These are phyloP conservation scores for Hyperoplus immaculatus DNA, from an alignment of 2,797 vertebrate species.

Conservation along the genomic window DNA sequence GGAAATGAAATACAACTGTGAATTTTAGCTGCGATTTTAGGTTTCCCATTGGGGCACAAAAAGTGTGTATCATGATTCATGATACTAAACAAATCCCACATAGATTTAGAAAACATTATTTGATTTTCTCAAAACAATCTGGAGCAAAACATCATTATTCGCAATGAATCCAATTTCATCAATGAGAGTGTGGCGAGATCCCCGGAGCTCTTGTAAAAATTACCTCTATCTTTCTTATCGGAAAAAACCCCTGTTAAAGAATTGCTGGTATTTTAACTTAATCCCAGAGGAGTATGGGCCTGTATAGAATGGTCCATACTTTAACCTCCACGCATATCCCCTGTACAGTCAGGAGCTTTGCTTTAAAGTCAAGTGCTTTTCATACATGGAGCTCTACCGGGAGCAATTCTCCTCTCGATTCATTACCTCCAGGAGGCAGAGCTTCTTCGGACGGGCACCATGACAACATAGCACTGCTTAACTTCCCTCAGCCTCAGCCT, in stretches of 20 bases:
- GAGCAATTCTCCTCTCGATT: slow-evolving; percentile 79
- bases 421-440: slow-evolving; percentile 78
- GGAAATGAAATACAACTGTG: slow-evolving; percentile 42
- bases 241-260: slow-evolving; percentile 11
- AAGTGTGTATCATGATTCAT: slow-evolving; percentile 9
- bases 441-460: slow-evolving; percentile 76
- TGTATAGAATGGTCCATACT: slow-evolving; percentile 36
- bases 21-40: slow-evolving; percentile 24
- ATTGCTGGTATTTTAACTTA: slow-evolving; percentile 38
- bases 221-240: slow-evolving; percentile 18
- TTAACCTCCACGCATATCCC: slow-evolving; percentile 40
- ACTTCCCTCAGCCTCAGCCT: slow-evolving; percentile 60
- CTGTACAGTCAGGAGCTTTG: slow-evolving; percentile 60
- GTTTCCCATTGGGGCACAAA: slow-evolving; percentile 27
- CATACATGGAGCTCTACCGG: slow-evolving; percentile 70
- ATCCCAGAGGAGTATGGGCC: slow-evolving; percentile 44
- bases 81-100: slow-evolving; percentile 31
- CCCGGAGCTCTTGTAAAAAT: slow-evolving; percentile 21
- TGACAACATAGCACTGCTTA: slow-evolving; percentile 81
- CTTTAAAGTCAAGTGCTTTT: slow-evolving; percentile 81
- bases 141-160: slow-evolving; percentile 45
- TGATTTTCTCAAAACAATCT: slow-evolving; percentile 42
- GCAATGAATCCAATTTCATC: slow-evolving; percentile 43
- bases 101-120: slow-evolving; percentile 39
- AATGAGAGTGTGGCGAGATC: slow-evolving; percentile 13